Evolutionary conservation across 2,113 vertebrate species (phyloP).

Genomic region (Megaleporinus macrocephalus): DNA sequence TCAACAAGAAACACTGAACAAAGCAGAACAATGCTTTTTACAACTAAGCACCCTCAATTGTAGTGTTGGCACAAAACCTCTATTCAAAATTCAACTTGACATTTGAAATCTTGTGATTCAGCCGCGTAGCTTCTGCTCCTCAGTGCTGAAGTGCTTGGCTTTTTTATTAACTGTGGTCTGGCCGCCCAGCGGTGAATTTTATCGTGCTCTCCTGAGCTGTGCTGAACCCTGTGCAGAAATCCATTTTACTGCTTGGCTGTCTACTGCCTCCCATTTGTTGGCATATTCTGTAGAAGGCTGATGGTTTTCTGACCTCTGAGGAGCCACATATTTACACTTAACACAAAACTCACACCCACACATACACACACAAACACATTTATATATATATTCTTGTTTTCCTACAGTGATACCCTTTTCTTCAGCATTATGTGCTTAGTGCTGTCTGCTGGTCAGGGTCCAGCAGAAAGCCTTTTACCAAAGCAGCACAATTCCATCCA

Average conservation of each 20-base stretch:
- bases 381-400: slow-evolving; percentile 21
- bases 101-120: slow-evolving; percentile 52
- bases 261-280: slow-evolving; percentile 2
- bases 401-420: neutral
- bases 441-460: slow-evolving; percentile 26
- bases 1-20: slow-evolving; percentile 24
- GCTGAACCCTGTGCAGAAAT: slow-evolving; percentile 12
- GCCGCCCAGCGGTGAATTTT: slow-evolving; percentile 18
- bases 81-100: slow-evolving; percentile 50
- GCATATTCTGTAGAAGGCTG: slow-evolving; percentile 3
- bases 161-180: slow-evolving; percentile 34
- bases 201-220: slow-evolving; percentile 24
- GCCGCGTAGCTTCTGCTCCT: neutral
- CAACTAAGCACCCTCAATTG: slow-evolving; percentile 39
- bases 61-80: slow-evolving; percentile 45
- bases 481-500: slow-evolving; percentile 37
- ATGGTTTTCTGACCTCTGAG: slow-evolving; percentile 14
- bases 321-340: slow-evolving; percentile 15
- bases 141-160: slow-evolving; percentile 35
- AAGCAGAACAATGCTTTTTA: slow-evolving; percentile 32
- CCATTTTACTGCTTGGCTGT: slow-evolving; percentile 1
- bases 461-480: slow-evolving; percentile 40
- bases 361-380: neutral
- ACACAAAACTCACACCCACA: neutral
- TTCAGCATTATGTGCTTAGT: neutral